Conservation (phyloP, 2,113 vertebrate genomes). For the Pimephales promelas region DNA sequence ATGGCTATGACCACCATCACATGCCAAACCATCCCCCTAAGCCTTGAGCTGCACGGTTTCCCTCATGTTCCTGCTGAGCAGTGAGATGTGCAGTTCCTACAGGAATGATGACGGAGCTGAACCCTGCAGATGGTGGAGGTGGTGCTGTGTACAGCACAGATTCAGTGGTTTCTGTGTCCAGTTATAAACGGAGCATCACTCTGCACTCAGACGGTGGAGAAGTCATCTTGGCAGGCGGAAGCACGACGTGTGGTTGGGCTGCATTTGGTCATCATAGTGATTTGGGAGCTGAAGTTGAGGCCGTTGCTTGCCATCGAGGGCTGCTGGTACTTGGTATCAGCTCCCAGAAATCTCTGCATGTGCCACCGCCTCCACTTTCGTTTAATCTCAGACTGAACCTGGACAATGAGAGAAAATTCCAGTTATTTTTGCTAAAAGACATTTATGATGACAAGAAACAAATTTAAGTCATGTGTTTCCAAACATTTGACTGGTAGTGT, state of each 20-base stretch:
- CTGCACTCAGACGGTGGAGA: constrained; percentile 81
- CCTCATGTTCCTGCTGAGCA: background rate
- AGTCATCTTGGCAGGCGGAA: constrained; percentile 84
- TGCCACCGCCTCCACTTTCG: constrained; percentile 96
- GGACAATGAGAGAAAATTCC: background rate
- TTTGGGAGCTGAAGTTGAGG: constrained; percentile 94
- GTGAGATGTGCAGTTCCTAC: background rate
- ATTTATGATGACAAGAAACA: background rate
- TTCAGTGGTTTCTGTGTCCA: background rate
- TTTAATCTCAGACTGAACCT: constrained; percentile 95
- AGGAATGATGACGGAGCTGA: background rate
- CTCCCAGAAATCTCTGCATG: constrained; percentile 83
- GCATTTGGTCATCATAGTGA: constrained; percentile 90
- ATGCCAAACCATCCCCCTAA: constrained; percentile 10
- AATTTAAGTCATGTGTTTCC: background rate
- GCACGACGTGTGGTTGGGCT: constrained; percentile 83
- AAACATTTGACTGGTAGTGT: background rate
- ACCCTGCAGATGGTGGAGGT: background rate
- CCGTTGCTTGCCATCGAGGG: constrained; percentile 88
- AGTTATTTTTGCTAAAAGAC: too few relatives aligned
- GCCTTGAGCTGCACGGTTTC: background rate
- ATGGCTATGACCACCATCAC: constrained; percentile 23
- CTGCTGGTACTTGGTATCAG: constrained; percentile 86
- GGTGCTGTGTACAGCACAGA: background rate
- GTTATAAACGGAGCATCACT: background rate